Conservation (phyloP, 2,113 vertebrate species). For the Dolichotis patagonum region DNA sequence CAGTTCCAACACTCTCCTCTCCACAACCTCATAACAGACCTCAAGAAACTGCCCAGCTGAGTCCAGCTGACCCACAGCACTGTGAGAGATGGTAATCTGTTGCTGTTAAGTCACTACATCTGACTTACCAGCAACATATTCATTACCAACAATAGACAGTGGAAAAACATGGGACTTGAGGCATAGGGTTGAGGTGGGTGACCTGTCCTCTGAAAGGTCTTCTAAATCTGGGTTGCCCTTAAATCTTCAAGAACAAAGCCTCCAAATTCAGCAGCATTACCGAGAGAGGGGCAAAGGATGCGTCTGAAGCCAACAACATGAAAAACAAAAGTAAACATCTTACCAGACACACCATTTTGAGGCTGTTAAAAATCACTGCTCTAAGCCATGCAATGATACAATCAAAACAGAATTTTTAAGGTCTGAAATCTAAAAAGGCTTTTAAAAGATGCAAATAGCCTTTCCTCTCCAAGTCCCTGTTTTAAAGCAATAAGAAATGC, state of each 20-base stretch:
- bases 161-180: neutral
- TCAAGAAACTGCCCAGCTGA: neutral
- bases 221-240: neutral
- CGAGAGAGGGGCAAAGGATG: neutral
- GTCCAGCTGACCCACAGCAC: neutral
- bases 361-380: constrained; percentile 26
- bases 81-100: fast-evolving
- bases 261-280: neutral
- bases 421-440: neutral
- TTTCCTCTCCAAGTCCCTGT: neutral
- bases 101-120: neutral
- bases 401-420: constrained; percentile 60
- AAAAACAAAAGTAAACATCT: constrained; percentile 50
- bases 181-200: neutral
- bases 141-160: neutral
- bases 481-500: constrained; percentile 68
- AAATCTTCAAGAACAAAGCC: neutral
- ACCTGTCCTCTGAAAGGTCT: neutral
- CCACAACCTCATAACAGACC: neutral
- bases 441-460: constrained; percentile 42
- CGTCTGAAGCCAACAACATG: neutral
- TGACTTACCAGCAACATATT: neutral
- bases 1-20: neutral
- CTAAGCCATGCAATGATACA: neutral
- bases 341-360: constrained; percentile 1